Evolutionary conservation across 2,113 vertebrate genomes (phyloP), one percentile per base, ranked within the genome.

Genomic region (Hippopotamus amphibius): DNA sequence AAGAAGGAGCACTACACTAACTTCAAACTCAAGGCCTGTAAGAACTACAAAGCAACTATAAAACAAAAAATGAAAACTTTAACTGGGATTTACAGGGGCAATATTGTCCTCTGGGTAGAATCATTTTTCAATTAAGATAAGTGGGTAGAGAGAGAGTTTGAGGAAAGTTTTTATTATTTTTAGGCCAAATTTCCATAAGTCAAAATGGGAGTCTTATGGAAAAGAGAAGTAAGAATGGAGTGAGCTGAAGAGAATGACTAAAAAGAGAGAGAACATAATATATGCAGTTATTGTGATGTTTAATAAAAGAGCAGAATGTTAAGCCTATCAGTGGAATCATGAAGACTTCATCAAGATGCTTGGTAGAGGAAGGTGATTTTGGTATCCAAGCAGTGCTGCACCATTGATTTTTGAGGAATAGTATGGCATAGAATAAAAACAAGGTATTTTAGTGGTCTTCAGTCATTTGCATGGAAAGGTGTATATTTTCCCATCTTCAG

Each of bases 301-400:
- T 65, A 33, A 4, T 26, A 65, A 37, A 79, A 84, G 1, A 71
- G 7, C 10, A 55, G n/a, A 53, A 55, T 33, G 21, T 26, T 76
- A 63, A 41, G 16, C n/a, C 14, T 13, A 2, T 1, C 17, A 6
- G 28, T 50, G 19, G 19, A 63, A 48, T 1, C 6, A 7, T 12
- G 50, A 33, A 41, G 30, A 65, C 1, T 37, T 90, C 41, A 19
- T 33, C 22, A 53, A 46, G 30, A 19, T 19, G 7, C 69, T 88
- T 41, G 15, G 37, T 19, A 41, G n/a, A 30, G 41, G 30, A 81
- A 7, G n/a, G 19, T 74, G 28, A 86, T 86, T 89, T 59, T 48
- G 19, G 22, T 33, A 7, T 66, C 2, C 11, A 0, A 5, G 15
- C 7, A 46, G 21, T 15, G 10, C 7, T 6, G 6, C 11, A 55